Base-by-base conservation (phyloP, 2,797 vertebrate genomes). In the Muscicapa striata region DNA sequence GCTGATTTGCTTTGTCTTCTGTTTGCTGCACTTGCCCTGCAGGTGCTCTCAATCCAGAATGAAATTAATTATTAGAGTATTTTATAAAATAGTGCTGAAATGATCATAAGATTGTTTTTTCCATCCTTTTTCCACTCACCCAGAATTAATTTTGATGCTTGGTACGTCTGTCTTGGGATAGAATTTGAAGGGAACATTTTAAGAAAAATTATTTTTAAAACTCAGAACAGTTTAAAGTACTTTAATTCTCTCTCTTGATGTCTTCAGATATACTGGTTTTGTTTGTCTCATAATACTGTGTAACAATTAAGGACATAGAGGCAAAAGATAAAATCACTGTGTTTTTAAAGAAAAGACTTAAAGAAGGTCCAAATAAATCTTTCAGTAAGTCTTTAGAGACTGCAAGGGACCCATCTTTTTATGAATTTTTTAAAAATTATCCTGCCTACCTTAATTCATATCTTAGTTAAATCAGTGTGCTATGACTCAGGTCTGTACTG, bases 81-180 rank as follows among this genome's bases (percentile, higher is more conserved):
- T 87, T 54, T 59, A n/a, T 63, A 54, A 88, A 90, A 63, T 14
- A 81, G 20, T 69, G 29, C 52, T 62, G 49, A 75, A 67, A 55
- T 46, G 13, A 11, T 41, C 15, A 4, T 54, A 49, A 48, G 48
- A 22, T 80, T 29, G 9, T 26, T 45, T 78, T 87, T 87, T 19
- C 40, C 3, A 20, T 86, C 23, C 23, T 36, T 64, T 38, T 30
- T 6, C 4, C 32, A 27, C 21, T 11, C 1, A 0, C 6, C 2
- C 13, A 22, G 13, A 68, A 20, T 66, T 51, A 64, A 70, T 70
- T 23, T 73, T 36, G 34, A 38, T 78, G 20, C 17, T 82, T 89
- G 54, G 3, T 57, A 13, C 57, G 22, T 68, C 20, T 86, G 10
- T 75, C 23, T 79, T 40, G 32, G 24, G 63, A 62, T n/a, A 67